Conservation (phyloP, 2,888 invertebrate genomes). For the Chalcosyrphus nemorum region DNA sequence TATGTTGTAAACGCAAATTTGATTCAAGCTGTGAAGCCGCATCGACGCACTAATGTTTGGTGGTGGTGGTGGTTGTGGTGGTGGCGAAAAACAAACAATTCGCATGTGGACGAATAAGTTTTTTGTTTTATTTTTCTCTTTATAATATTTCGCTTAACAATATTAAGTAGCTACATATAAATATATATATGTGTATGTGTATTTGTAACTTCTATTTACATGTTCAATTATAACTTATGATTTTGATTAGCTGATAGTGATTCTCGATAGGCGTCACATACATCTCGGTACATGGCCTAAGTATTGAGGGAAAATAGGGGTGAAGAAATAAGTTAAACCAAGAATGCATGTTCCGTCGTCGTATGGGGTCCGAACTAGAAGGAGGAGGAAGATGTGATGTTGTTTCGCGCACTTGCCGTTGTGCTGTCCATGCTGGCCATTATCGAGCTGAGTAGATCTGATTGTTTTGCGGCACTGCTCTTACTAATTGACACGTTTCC, state of each 20-base stretch:
- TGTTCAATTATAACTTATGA: constrained; percentile 63
- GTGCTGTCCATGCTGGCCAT: constrained; percentile 82
- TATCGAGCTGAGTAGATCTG: constrained; percentile 81
- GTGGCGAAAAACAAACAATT: not conserved
- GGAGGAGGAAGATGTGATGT: constrained; percentile 72
- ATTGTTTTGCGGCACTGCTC: constrained; percentile 53
- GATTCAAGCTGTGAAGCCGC: too few species aligned
- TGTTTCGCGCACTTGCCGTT: constrained; percentile 72
- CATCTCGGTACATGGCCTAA: constrained; percentile 32
- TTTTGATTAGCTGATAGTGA: constrained; percentile 72
- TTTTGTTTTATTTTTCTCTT: constrained; percentile 64
- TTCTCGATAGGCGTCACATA: constrained; percentile 46
- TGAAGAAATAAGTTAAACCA: constrained; percentile 67
- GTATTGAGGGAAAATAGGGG: constrained; percentile 10
- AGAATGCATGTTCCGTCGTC: constrained; percentile 51
- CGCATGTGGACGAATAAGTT: constrained; percentile 70
- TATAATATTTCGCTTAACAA: constrained; percentile 70
- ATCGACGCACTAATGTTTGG: too few species aligned
- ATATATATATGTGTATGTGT: constrained; percentile 69
- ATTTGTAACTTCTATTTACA: constrained; percentile 71
- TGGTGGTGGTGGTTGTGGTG: too few species aligned
- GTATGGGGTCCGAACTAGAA: constrained; percentile 45
- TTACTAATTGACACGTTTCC: constrained; percentile 65
- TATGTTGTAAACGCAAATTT: too few species aligned
- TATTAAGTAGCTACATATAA: constrained; percentile 73